phyloP scores from a whole-genome alignment of 2,113 vertebrate genomes.

The Oplegnathus fasciatus region DNA sequence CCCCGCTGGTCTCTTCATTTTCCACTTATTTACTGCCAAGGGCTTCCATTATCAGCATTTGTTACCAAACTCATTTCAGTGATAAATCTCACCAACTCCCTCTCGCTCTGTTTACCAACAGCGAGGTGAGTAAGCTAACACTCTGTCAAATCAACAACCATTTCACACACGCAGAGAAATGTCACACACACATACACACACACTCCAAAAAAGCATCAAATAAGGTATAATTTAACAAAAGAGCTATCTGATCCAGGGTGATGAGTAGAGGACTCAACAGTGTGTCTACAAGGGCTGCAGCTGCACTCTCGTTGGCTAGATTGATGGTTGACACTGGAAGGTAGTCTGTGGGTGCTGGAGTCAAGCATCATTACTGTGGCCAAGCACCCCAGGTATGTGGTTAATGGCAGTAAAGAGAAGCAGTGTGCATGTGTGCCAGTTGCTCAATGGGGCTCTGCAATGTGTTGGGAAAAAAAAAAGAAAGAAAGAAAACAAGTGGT shows the following conservation, averaged over 20 bases:
- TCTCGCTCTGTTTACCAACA: slow-evolving; percentile 34
- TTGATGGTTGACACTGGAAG: slow-evolving; percentile 67
- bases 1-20: slow-evolving; percentile 53
- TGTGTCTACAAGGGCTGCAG: slow-evolving; percentile 17
- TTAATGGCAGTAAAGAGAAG: slow-evolving; percentile 70
- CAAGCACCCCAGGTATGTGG: slow-evolving; percentile 75
- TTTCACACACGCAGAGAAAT: slow-evolving; percentile 1
- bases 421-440: slow-evolving; percentile 59
- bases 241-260: slow-evolving; percentile 10
- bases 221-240: slow-evolving; percentile 43
- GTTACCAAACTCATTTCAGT: slow-evolving; percentile 44
- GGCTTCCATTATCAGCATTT: slow-evolving; percentile 56
- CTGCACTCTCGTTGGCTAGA: slow-evolving; percentile 55
- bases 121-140: slow-evolving; percentile 15
- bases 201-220: slow-evolving; percentile 3
- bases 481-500: slow-evolving; percentile 37
- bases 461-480: slow-evolving; percentile 18
- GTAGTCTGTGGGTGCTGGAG: slow-evolving; percentile 64
- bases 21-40: slow-evolving; percentile 58
- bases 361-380: slow-evolving; percentile 76
- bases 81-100: slow-evolving; percentile 43
- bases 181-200: background rate
- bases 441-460: slow-evolving; percentile 68
- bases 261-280: slow-evolving; percentile 13
- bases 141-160: slow-evolving; percentile 17